Base-by-base conservation (phyloP, 2,113 vertebrate genomes). In the Pungitius pungitius region DNA sequence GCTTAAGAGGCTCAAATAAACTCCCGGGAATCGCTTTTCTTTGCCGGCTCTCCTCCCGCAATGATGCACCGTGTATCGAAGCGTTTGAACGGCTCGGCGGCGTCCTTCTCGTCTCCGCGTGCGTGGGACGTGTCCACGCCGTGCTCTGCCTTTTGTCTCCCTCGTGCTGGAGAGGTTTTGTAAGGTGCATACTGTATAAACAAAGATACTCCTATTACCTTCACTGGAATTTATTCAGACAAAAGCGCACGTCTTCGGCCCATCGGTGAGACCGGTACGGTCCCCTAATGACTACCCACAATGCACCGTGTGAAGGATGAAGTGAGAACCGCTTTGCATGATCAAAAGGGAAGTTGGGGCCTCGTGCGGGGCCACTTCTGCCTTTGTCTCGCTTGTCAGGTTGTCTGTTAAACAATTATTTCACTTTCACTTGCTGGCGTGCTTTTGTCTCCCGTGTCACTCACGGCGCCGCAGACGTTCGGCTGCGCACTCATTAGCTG, bases 341-440 rank as follows among this genome's bases (percentile, higher is more conserved):
- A 79, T 75, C 77, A 73, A 78, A 77, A 43, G 15, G 35, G 45
- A 80, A 68, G 69, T 66, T 12, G 76, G n/a, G 30, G 69, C 57
- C 59, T 78, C 62, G 45, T 69, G 78, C 55, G 47, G n/a, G 57
- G 55, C 76, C 61, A 72, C 58, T 62, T 30, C 47, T 70, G 70
- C 55, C 70, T 78, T 87, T 82, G 76, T 84, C 68, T 75, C 42
- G 69, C 55, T 67, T 43, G 77, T 85, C 83, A 75, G 75, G 60
- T 77, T 78, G 77, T 78, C 75, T 65, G 70, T 81, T 76, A 58
- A 75, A 79, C 65, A 80, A 85, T 85, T 79, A 81, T 69, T 87
- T 81, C 59, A 79, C 69, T 73, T 80, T 74, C 58, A 60, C 66
- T 78, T 82, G 59, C 58, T 7, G 55, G 60, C 47, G 8, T 37